These are phyloP conservation scores for Trachymyrmex septentrionalis DNA, from an alignment of 1,140 invertebrate species.

Conservation along the genomic window DNA sequence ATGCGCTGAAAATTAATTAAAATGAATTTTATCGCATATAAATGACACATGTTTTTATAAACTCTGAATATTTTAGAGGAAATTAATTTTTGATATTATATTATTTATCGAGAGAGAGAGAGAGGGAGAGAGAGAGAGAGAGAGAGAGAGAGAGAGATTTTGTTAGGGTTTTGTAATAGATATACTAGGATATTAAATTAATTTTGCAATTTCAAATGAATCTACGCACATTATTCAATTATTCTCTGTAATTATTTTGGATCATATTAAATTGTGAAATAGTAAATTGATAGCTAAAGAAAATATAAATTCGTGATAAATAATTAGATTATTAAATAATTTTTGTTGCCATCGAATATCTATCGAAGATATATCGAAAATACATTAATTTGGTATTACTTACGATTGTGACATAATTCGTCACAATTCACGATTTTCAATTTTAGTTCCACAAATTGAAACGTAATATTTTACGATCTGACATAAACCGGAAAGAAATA, in stretches of 20 bases:
- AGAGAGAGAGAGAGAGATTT: background rate
- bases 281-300: background rate
- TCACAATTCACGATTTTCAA: background rate
- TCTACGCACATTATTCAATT: no score
- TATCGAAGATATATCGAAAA: background rate
- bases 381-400: background rate
- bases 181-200: background rate
- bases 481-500: slow-evolving; percentile 33
- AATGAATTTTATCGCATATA: slow-evolving; percentile 16
- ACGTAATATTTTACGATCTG: slow-evolving; percentile 34
- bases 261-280: background rate
- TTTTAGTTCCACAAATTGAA: slow-evolving; percentile 25
- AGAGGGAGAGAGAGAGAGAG: background rate
- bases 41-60: slow-evolving; percentile 38
- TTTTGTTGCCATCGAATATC: background rate
- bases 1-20: slow-evolving; percentile 45
- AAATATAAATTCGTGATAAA: background rate
- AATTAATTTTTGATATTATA: slow-evolving; percentile 29
- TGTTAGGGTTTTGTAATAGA: background rate
- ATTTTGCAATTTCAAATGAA: background rate
- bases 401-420: background rate
- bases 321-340: background rate
- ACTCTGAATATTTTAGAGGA: slow-evolving; percentile 15
- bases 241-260: background rate
- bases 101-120: background rate